Base-by-base conservation (phyloP, 2,888 invertebrate species). In the Osedax frankpressi region DNA sequence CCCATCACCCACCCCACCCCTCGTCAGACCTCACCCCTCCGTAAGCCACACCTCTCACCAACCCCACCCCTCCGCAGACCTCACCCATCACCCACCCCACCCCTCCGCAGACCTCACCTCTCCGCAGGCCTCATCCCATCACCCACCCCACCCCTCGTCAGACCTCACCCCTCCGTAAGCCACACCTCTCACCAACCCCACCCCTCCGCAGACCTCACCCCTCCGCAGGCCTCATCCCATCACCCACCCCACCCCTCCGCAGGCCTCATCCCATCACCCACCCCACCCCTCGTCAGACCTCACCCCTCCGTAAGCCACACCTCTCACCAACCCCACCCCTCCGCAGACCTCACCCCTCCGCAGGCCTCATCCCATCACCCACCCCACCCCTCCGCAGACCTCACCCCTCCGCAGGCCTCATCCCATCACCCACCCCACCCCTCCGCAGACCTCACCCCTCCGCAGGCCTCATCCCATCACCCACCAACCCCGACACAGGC, bases 401-500 rank as follows among this genome's bases (percentile, higher is more conserved):
- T n/a, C n/a, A n/a, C n/a, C 6, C 44, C 6, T 19, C 6, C 44
- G 19, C 44, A 44, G 11, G 19, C 44, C 44, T 19, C 44, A 11
- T 11, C 44, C 6, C 19, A 44, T 44, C 6, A 6, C 44, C 19
- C 11, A 11, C 6, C 19, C 6, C 19, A 44, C 6, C 6, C 44
- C 6, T 19, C 6, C 19, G 11, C 19, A 44, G 11, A 44, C 19
- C 11, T 44, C 6, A 11, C 44, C 19, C 19, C 19, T 11, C 44
- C 44, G 6, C 19, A 6, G 19, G 11, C 19, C 44, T 11, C 44
- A 44, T 19, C 19, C 19, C 44, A n/a, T n/a, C n/a, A n/a, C 19
- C 6, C 44, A 11, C 11, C 44, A 11, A 11, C 19, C 44, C 19
- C 6, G 19, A 11, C 11, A 6, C 75, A 83, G 84, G 82, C 81